Conservation (phyloP, 2,797 vertebrate genomes). For the Gambelia wislizenii region DNA sequence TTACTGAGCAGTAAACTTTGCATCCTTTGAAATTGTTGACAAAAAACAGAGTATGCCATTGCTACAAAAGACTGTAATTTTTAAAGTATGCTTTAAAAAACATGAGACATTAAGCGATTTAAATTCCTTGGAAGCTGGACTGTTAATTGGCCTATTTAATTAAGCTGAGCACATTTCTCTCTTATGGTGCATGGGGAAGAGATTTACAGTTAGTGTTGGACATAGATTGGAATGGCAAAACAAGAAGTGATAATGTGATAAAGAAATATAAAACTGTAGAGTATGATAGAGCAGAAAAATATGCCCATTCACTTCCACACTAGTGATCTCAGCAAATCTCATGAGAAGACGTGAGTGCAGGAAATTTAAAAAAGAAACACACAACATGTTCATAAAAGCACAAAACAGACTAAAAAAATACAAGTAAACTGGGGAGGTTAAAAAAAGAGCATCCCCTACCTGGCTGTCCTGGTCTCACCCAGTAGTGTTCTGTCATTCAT, state of each 20-base stretch:
- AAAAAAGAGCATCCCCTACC: too few species aligned
- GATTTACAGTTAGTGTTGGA: neutral
- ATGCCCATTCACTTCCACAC: too few species aligned
- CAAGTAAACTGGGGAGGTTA: too few species aligned
- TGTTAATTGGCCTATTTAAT: neutral
- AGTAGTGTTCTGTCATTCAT: too few species aligned
- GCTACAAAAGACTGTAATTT: neutral
- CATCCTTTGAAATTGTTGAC: neutral
- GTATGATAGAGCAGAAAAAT: neutral
- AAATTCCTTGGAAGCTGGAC: neutral
- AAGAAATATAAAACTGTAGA: neutral
- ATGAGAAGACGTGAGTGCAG: too few species aligned
- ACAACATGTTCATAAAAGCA: too few species aligned
- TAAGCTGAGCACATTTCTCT: neutral
- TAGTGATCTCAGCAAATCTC: too few species aligned
- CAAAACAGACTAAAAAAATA: too few species aligned
- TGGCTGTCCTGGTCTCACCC: too few species aligned
- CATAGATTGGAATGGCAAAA: neutral
- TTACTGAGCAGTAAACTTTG: conserved; percentile 1
- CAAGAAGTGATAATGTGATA: neutral
- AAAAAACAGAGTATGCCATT: conserved; percentile 3
- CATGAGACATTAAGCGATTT: neutral
- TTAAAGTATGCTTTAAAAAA: neutral
- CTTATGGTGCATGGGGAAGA: neutral
- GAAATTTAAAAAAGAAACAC: too few species aligned